A percentile compares a stretch with the other conserved stretches of the same genome.
Evolutionary conservation across 1,140 invertebrate species (phyloP).

Genomic region (Magallana gigas): DNA sequence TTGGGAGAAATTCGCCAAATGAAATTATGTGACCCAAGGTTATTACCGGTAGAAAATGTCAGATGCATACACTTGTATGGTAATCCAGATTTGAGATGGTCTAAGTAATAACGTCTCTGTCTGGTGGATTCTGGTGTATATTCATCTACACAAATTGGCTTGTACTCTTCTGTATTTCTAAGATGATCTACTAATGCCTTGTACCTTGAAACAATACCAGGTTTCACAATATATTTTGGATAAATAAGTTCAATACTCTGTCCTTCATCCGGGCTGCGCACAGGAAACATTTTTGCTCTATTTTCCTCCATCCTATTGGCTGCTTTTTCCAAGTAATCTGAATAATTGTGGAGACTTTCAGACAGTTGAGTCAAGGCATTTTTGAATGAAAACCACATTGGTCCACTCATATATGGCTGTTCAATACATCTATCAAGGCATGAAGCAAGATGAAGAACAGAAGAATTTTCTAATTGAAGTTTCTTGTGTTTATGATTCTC

Average conservation of each 20-base stretch:
- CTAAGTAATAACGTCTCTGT: slow-evolving; percentile 42
- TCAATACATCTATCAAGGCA: slow-evolving; percentile 10
- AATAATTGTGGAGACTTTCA: slow-evolving; percentile 8
- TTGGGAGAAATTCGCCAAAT: slow-evolving; percentile 32
- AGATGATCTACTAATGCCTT: slow-evolving; percentile 40
- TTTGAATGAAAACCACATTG: slow-evolving; percentile 40
- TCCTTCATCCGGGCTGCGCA: neutral
- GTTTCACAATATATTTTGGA: slow-evolving; percentile 40
- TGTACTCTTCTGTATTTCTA: neutral
- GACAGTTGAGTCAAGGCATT: slow-evolving; percentile 30
- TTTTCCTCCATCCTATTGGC: neutral
- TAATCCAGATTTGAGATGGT: slow-evolving; percentile 35
- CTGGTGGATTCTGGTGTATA: slow-evolving; percentile 39
- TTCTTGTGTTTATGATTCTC: slow-evolving; percentile 1
- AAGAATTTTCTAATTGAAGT: neutral
- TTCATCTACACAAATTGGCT: slow-evolving; percentile 41
- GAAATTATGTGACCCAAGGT: slow-evolving; percentile 24
- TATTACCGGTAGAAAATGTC: neutral
- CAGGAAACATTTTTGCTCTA: neutral
- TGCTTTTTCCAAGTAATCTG: slow-evolving; percentile 37
- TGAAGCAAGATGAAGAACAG: neutral
- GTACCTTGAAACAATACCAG: neutral
- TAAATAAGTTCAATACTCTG: neutral
- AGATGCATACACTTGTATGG: slow-evolving; percentile 43
- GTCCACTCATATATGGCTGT: slow-evolving; percentile 38